Evolutionary conservation across 2,888 invertebrate species (phyloP).

Genomic region (Nomada ruficornis): DNA sequence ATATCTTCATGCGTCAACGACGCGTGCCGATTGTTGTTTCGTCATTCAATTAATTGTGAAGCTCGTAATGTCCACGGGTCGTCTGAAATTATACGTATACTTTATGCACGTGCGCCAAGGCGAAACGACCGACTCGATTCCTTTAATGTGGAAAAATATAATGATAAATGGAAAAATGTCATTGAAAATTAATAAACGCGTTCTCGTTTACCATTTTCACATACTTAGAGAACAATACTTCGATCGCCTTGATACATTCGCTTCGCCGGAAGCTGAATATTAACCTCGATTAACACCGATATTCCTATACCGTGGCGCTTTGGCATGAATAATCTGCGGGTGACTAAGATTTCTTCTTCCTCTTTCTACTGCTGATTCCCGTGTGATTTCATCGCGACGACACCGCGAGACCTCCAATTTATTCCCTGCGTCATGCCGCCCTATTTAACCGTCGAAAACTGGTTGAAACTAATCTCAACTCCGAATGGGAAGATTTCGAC

Average conservation of each 20-base stretch:
- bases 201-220: not conserved
- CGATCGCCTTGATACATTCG: conserved; percentile 12
- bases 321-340: conserved; percentile 56
- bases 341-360: conserved; percentile 72
- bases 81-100: too few species aligned
- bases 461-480: conserved; percentile 14
- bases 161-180: not conserved
- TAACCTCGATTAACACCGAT: conserved; percentile 74
- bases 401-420: conserved; percentile 51
- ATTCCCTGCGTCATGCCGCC: conserved; percentile 28
- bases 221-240: not conserved
- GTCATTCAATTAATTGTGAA: too few species aligned
- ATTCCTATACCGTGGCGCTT: conserved; percentile 40
- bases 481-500: not conserved
- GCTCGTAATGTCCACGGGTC: too few species aligned
- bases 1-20: too few species aligned
- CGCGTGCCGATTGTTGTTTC: too few species aligned
- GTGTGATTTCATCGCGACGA: conserved; percentile 66
- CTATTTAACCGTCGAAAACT: conserved; percentile 25
- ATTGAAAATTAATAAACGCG: not conserved
- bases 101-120: too few species aligned
- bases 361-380: conserved; percentile 47
- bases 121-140: too few species aligned
- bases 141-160: not conserved
- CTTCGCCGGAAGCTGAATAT: conserved; percentile 75